These are phyloP conservation scores for Ectemnius continuus DNA, from an alignment of 2,888 invertebrate species.

Conservation along the genomic window DNA sequence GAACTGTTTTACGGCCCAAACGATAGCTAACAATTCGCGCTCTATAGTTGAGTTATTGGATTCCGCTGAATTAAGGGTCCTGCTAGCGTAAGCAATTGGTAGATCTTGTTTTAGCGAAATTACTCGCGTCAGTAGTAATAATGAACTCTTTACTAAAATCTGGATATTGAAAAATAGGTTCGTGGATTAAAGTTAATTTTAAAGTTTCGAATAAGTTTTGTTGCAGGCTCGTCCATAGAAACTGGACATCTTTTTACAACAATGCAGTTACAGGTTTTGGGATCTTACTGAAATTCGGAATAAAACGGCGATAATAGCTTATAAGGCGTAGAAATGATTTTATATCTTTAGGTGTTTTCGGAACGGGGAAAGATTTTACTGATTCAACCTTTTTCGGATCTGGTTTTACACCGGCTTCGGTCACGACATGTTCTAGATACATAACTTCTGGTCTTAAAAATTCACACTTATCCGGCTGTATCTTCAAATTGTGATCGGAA, in stretches of 20 bases:
- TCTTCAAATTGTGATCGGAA: neutral
- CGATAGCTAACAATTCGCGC: conserved; percentile 71
- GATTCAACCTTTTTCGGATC: neutral
- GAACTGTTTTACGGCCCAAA: conserved; percentile 44
- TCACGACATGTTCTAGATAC: neutral
- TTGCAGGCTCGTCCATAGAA: neutral
- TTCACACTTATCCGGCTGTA: neutral
- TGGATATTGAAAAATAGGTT: conserved; percentile 50
- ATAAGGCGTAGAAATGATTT: neutral
- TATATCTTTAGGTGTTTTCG: neutral
- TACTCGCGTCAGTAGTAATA: conserved; percentile 70
- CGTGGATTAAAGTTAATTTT: conserved; percentile 5
- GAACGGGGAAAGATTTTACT: neutral
- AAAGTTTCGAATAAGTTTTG: conserved; percentile 26
- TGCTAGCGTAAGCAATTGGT: conserved; percentile 70
- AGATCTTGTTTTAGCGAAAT: conserved; percentile 42
- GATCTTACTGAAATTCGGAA: neutral
- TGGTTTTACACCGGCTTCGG: neutral
- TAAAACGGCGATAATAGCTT: neutral
- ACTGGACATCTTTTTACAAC: neutral
- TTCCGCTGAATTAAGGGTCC: conserved; percentile 69
- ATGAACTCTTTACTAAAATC: conserved; percentile 53
- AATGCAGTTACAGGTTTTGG: neutral
- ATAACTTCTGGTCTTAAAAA: neutral
- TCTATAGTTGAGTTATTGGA: conserved; percentile 72